Evolutionary conservation across 1,140 invertebrate genomes (phyloP).

Genomic region (Dendroctonus ponderosae): DNA sequence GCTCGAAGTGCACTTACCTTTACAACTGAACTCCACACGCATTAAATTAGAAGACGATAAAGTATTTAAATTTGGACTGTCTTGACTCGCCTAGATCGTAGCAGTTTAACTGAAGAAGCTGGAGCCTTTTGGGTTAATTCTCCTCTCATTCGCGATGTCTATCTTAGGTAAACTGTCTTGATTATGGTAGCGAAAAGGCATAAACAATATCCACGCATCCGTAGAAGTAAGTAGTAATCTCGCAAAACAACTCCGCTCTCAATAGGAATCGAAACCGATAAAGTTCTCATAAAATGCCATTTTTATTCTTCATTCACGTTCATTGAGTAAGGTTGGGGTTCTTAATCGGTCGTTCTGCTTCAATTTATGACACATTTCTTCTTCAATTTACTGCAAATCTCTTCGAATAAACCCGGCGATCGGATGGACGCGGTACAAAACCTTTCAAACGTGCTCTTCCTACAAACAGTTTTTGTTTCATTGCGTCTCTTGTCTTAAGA

Average conservation of each 20-base stretch:
- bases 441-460: constrained; percentile 28
- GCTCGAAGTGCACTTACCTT: no score
- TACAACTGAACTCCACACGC: no score
- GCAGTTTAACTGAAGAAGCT: neutral
- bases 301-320: constrained; percentile 32
- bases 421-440: constrained; percentile 27
- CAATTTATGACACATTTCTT: constrained; percentile 36
- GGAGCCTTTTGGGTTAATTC: neutral
- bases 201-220: constrained; percentile 18
- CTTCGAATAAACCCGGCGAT: constrained; percentile 26
- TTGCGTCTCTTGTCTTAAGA: constrained; percentile 14
- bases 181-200: neutral
- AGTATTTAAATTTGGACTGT: neutral
- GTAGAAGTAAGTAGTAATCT: constrained; percentile 3
- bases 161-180: neutral
- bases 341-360: constrained; percentile 29
- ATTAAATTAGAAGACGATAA: no score
- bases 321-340: constrained; percentile 31
- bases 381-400: constrained; percentile 33
- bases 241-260: constrained; percentile 27
- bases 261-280: constrained; percentile 26
- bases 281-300: constrained; percentile 34
- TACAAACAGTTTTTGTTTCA: constrained; percentile 26
- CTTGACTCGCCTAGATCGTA: neutral
- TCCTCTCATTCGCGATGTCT: neutral